Conservation (phyloP, 2,888 invertebrate genomes). For the Lycaena phlaeas region DNA sequence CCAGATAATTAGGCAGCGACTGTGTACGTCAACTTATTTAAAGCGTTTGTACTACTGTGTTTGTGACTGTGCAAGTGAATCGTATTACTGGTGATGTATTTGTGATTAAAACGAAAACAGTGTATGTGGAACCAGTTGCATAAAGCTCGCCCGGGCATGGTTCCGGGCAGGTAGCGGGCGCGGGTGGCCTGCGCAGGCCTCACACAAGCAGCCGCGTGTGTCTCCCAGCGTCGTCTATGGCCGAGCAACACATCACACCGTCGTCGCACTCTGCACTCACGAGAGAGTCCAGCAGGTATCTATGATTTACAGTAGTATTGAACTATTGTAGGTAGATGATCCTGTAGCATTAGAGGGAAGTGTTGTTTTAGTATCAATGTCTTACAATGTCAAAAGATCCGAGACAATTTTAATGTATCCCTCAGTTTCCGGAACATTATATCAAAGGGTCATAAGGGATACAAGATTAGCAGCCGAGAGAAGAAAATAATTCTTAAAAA, state of each 20-base stretch:
- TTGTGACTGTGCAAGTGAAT: conserved; percentile 27
- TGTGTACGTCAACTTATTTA: conserved; percentile 34
- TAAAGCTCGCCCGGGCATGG: conserved; percentile 67
- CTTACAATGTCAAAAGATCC: too few species aligned
- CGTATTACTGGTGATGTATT: conserved; percentile 28
- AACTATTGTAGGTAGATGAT: too few species aligned
- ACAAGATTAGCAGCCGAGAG: too few species aligned
- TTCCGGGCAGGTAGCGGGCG: conserved; percentile 73
- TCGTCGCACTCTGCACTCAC: conserved; percentile 81
- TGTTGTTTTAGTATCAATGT: too few species aligned
- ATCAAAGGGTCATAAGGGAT: too few species aligned
- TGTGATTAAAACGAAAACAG: conserved; percentile 31
- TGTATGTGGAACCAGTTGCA: conserved; percentile 54
- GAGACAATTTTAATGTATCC: too few species aligned
- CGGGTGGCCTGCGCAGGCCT: conserved; percentile 72
- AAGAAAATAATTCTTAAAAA: too few species aligned
- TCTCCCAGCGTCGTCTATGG: conserved; percentile 90
- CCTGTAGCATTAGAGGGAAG: too few species aligned
- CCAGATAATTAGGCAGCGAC: conserved; percentile 47
- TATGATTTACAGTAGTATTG: neutral
- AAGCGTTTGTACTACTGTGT: conserved; percentile 29
- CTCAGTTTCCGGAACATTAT: too few species aligned
- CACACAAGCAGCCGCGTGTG: conserved; percentile 73
- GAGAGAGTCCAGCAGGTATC: conserved; percentile 76
- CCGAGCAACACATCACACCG: conserved; percentile 88